Base-by-base conservation (phyloP, 64 coral and sea anemone species). In the Montipora capricornis region DNA sequence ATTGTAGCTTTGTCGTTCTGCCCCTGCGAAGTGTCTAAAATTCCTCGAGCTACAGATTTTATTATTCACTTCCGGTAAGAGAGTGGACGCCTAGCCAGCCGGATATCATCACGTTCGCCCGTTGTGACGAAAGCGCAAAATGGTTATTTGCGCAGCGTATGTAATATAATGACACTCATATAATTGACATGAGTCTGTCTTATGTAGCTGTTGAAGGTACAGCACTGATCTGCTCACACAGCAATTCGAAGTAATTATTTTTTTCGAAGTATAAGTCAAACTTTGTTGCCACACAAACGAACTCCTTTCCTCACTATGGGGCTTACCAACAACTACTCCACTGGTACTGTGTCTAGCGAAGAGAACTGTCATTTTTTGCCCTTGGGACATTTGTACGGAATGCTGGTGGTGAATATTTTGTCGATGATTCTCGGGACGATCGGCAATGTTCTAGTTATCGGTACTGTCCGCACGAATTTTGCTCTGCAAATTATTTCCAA, bases 401-500 rank as follows among this genome's bases (percentile, higher is more conserved):
- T 95, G 16, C 19, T 89, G n/a, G 20, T 53, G 2, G 60, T 95
- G 22, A 90, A 81, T 26, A 83, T 95, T 48, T 45, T 95, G 6
- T 90, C 89, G 5, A 76, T 80, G 14, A 79, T 96, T 78, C 22
- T 96, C 73, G 91, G 91, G 71, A 96, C 82, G 20, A 44, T 91
- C n/a, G 91, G 95, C n/a, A 98, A 98, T 75, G 69, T 95, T 24
- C 73, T 98, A 70, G 96, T 98, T 20, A 82, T 93, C 16, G 96
- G 91, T 10, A 94, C 96, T n/a, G 91, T 98, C 15, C 91, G 91
- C 84, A 98, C 96, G 5, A 98, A 93, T 76, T 84, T 83, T 16
- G 82, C 74, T 69, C 93, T 98, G 46, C 93, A 95, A 53, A 98
- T 93, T 10, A 80, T 98, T n/a, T 94, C 96, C 1, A 98, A 98